Evolutionary conservation across 2,113 vertebrate species (phyloP).

Genomic region (Corythornis cristatus): DNA sequence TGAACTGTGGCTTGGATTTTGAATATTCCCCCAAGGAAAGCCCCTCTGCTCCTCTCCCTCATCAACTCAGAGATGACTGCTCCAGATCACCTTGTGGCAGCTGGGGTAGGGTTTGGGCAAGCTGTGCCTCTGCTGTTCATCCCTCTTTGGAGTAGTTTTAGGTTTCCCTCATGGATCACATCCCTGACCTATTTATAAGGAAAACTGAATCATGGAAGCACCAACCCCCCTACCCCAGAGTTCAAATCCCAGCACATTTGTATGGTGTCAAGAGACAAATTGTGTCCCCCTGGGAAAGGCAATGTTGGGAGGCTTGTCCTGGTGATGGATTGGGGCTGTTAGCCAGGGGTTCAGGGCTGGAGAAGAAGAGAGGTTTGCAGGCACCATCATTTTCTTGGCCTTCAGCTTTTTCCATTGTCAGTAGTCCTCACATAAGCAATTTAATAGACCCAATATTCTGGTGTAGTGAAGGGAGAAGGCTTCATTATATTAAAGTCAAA

Average conservation of each 20-base stretch:
- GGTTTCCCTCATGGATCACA: background rate
- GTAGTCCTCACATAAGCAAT: slow-evolving; percentile 9
- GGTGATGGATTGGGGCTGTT: background rate
- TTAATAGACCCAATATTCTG: slow-evolving; percentile 57
- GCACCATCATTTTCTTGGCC: slow-evolving; percentile 14
- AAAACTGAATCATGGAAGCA: background rate
- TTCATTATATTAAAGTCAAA: slow-evolving; percentile 74
- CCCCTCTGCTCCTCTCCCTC: background rate
- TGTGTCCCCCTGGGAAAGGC: background rate
- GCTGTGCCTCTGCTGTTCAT: background rate
- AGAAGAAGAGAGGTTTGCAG: background rate
- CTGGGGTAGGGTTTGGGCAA: background rate
- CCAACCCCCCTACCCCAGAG: background rate
- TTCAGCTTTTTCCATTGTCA: slow-evolving; percentile 26
- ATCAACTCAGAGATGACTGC: rapidly evolving
- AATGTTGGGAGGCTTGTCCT: background rate
- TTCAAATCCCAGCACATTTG: background rate
- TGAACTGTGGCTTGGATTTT: background rate
- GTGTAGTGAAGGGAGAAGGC: slow-evolving; percentile 65
- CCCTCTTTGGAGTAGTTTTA: background rate
- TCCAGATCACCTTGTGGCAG: background rate
- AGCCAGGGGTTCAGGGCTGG: background rate
- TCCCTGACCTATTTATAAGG: background rate
- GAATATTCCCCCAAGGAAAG: background rate
- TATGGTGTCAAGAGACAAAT: background rate